These are phyloP conservation scores for Brachionus angularis DNA, from an alignment of 1,140 invertebrate genomes.

Conservation along the genomic window DNA sequence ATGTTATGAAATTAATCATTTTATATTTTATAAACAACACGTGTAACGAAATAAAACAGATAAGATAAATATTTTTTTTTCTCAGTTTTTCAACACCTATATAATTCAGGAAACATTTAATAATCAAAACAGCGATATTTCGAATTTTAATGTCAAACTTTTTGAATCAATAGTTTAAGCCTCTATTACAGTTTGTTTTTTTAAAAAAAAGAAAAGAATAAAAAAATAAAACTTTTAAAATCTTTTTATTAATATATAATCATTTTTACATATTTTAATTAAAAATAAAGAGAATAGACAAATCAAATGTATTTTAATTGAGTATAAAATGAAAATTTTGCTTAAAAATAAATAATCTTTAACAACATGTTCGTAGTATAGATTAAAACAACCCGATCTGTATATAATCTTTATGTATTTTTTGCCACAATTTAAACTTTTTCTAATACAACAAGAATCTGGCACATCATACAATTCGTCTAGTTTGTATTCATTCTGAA, in stretches of 20 bases:
- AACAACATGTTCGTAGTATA: background rate
- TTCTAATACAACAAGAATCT: background rate
- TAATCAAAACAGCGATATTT: no score
- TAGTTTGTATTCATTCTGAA: background rate
- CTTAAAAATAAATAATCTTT: constrained; percentile 19
- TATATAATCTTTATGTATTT: constrained; percentile 7
- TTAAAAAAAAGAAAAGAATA: no score
- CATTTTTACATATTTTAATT: constrained; percentile 34
- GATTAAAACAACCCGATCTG: background rate
- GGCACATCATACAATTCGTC: constrained; percentile 9
- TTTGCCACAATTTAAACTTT: background rate
- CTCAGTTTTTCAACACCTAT: no score
- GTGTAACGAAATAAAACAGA: no score
- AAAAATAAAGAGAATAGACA: background rate
- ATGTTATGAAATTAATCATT: no score
- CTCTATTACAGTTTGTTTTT: no score
- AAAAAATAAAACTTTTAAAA: constrained; percentile 2
- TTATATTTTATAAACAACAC: no score
- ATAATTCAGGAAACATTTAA: no score
- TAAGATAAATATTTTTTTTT: no score
- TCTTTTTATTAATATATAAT: constrained; percentile 32
- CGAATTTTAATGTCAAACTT: no score
- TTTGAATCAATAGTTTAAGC: no score
- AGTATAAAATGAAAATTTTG: constrained; percentile 13
- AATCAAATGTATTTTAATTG: background rate